phyloP scores from a whole-genome alignment of 2,113 vertebrate genomes.

The Merops nubicus region DNA sequence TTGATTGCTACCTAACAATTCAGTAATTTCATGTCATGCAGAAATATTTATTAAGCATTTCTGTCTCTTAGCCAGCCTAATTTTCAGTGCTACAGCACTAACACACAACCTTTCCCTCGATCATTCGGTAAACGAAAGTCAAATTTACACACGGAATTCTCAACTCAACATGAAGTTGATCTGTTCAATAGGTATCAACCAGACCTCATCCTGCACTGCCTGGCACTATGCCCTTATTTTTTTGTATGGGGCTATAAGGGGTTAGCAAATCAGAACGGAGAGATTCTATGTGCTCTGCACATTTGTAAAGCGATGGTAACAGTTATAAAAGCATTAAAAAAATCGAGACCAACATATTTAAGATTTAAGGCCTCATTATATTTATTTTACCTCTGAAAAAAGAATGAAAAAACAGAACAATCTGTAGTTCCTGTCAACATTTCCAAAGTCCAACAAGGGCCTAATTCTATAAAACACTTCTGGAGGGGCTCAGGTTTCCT shows the following conservation, averaged over 20 bases:
- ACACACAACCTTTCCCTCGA: neutral
- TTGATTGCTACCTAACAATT: neutral
- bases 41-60: neutral
- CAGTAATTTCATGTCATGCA: neutral
- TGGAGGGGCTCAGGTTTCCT: neutral
- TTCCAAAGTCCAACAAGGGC: neutral
- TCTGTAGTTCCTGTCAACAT: neutral
- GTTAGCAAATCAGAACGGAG: neutral
- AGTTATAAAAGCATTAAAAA: neutral
- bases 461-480: neutral
- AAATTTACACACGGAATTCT: neutral
- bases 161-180: neutral
- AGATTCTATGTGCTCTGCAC: neutral
- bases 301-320: neutral
- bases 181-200: neutral
- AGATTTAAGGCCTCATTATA: neutral
- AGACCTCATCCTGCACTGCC: neutral
- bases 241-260: neutral
- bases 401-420: neutral
- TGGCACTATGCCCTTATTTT: neutral
- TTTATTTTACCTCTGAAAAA: neutral
- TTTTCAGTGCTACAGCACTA: neutral
- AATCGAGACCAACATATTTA: neutral
- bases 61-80: neutral
- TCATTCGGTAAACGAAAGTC: neutral